Evolutionary conservation across 2,888 invertebrate species (phyloP).

Genomic region (Euphydryas editha): DNA sequence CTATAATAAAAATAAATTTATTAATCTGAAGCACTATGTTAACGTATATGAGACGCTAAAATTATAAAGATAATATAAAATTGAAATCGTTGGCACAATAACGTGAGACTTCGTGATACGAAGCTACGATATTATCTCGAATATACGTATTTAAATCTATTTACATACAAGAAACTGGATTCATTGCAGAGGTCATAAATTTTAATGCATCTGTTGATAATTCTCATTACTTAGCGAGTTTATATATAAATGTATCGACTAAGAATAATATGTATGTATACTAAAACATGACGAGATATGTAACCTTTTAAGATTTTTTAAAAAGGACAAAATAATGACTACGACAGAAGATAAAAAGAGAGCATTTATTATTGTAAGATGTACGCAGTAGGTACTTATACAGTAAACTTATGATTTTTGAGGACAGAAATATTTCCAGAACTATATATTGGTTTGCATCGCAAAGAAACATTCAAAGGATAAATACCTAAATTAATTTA

Average conservation of each 20-base stretch:
- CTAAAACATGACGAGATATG: not conserved
- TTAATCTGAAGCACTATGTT: not conserved
- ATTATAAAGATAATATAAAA: slow-evolving; percentile 15
- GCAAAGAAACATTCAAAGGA: too few species aligned
- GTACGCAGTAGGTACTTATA: too few species aligned
- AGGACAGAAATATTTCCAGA: too few species aligned
- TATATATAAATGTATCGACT: slow-evolving; percentile 6
- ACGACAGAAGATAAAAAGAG: not conserved
- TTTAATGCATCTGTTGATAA: slow-evolving; percentile 17
- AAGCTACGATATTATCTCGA: slow-evolving; percentile 5
- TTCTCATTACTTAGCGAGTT: slow-evolving; percentile 11
- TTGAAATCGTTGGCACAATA: slow-evolving; percentile 6
- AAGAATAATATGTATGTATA: not conserved
- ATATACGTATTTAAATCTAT: slow-evolving; percentile 12
- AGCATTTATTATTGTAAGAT: not conserved
- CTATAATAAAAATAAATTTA: not conserved
- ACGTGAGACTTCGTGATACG: slow-evolving; percentile 1
- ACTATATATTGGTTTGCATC: too few species aligned
- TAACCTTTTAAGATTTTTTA: not conserved
- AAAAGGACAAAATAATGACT: not conserved
- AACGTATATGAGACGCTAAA: slow-evolving; percentile 5
- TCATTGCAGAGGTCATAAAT: slow-evolving; percentile 12
- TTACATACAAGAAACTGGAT: slow-evolving; percentile 22
- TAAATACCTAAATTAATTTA: too few species aligned
- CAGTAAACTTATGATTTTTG: too few species aligned